phyloP scores from a whole-genome alignment of 2,113 vertebrate species.

The Zapus hudsonius region DNA sequence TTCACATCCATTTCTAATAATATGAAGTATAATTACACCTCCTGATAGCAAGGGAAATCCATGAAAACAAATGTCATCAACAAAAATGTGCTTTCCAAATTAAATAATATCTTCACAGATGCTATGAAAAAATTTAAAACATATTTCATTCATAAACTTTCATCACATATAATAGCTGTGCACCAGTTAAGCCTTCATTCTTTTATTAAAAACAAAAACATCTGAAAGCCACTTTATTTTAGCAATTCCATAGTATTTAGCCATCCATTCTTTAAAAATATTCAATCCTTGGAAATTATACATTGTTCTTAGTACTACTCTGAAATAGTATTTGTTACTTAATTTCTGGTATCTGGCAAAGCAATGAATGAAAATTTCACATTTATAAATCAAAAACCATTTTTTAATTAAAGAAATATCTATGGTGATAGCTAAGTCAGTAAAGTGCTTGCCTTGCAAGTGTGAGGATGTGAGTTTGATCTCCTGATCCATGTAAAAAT shows the following conservation, averaged over 20 bases:
- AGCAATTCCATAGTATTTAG: not conserved
- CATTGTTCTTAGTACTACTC: not conserved
- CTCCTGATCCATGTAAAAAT: too few relatives aligned
- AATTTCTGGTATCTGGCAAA: not conserved
- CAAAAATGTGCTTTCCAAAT: constrained; percentile 1
- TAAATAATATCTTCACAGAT: not conserved
- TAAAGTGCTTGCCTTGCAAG: not conserved
- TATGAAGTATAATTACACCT: not conserved
- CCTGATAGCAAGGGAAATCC: not conserved
- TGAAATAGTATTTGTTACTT: not conserved
- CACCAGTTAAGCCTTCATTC: not conserved
- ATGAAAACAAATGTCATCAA: not conserved
- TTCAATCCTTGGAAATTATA: not conserved
- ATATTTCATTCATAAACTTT: not conserved
- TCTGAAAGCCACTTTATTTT: not conserved
- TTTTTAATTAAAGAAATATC: not conserved
- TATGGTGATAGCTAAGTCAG: not conserved
- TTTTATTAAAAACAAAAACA: not conserved
- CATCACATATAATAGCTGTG: not conserved
- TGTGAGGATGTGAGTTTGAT: too few relatives aligned
- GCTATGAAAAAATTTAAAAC: not conserved
- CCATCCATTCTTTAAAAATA: not conserved
- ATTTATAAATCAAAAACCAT: not conserved
- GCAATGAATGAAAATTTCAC: not conserved
- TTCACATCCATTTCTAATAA: not conserved